Evolutionary conservation across 2,888 invertebrate genomes (phyloP), one percentile per base, ranked within the genome.

Genomic region (Corythucha ciliata): DNA sequence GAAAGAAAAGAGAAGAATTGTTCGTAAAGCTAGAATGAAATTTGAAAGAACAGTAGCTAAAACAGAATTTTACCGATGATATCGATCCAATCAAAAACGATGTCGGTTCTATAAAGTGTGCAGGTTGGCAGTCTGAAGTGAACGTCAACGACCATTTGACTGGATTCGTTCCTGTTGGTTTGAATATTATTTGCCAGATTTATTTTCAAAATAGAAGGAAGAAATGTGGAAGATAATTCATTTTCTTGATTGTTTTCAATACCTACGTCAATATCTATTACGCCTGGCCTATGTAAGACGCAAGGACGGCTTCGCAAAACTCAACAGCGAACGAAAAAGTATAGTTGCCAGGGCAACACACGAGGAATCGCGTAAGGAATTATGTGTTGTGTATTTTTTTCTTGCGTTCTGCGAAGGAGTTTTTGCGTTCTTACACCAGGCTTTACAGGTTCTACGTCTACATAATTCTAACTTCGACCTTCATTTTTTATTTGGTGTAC

Each of bases 1-100:
- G n/a, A n/a, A n/a, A n/a, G n/a, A n/a, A n/a, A n/a, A n/a, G n/a
- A n/a, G n/a, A n/a, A n/a, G n/a, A n/a, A n/a, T n/a, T n/a, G n/a
- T n/a, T n/a, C n/a, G n/a, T n/a, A n/a, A n/a, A n/a, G n/a, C n/a
- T n/a, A n/a, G n/a, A n/a, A n/a, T n/a, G n/a, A n/a, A n/a, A n/a
- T n/a, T n/a, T n/a, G n/a, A n/a, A n/a, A n/a, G n/a, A n/a, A n/a
- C n/a, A n/a, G n/a, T n/a, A n/a, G n/a, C n/a, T n/a, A n/a, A n/a
- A n/a, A n/a, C n/a, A n/a, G n/a, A 14, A 36, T 32, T 33, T 41
- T 54, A 72, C 72, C 72, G 61, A 72, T 64, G 29, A 72, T 64
- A 60, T 72, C 72, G 32, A 73, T 65, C 68, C 70, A 69, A 44
- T 69, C 69, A 51, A 70, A 69, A 16, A 70, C 67, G 52, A 72